Base-by-base conservation (phyloP, 1,140 invertebrate genomes). In the Papilio machaon region DNA sequence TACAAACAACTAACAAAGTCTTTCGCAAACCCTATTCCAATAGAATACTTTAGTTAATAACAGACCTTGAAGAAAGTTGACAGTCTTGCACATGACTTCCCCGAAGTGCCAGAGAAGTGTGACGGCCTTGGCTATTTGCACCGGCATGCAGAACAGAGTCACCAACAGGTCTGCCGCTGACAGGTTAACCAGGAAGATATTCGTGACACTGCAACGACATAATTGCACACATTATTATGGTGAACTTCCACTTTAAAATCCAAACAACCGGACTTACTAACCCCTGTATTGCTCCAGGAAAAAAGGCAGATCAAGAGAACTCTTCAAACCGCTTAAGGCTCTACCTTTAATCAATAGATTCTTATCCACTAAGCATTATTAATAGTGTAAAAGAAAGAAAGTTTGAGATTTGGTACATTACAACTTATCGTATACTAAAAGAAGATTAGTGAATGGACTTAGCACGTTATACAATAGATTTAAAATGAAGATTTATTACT, bases 101-200 rank as follows among this genome's bases (percentile, higher is more conserved):
- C 97, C 97, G 83, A 97, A 97, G 83, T 95, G 94, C 97, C 97
- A 97, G 5, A 96, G 91, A 15, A 96, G 91, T 5, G 97, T 96
- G n/a, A 97, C 95, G 0, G 97, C 96, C 84, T 96, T 96, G 30
- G 96, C 96, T 3, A 97, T 95, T 80, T 97, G 96, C 84, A 96
- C 96, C 0, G 97, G 97, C 97, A 98, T 98, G 86, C 97, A 98
- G 82, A 98, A 95, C 23, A 97, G 88, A 0, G 97, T 97, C 74
- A 99, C 98, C 64, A 99, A 95, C 6, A 99, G 95, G 93, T 99
- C 98, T 1, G 98, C 98, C 13, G 98, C 95, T 0, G 98, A 98
- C 73, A 99, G 95, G 90, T 98, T 98, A 67, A 98, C 96, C 81
- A 99, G 96, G 93, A 99, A 98, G 84, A 98, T 97, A 90, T 99